These are phyloP conservation scores for Pluvianellus socialis DNA, from an alignment of 2,113 vertebrate genomes.

Conservation along the genomic window DNA sequence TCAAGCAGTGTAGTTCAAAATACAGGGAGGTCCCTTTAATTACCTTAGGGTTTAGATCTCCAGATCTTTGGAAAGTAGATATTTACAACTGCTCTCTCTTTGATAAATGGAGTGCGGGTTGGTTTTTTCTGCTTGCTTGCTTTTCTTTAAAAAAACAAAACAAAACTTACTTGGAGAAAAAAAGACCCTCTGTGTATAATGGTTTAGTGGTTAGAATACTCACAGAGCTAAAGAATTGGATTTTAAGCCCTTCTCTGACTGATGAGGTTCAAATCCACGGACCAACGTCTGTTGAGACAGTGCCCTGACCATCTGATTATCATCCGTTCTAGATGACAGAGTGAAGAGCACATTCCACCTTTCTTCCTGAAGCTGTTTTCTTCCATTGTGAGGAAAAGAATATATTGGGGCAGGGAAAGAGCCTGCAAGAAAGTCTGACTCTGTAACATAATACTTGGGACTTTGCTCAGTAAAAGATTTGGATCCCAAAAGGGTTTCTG, in stretches of 20 bases:
- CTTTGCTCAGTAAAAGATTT: background rate
- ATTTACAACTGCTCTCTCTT: background rate
- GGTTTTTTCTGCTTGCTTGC: background rate
- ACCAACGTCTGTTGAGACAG: background rate
- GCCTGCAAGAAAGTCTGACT: background rate
- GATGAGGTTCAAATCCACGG: constrained; percentile 3
- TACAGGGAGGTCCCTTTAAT: background rate
- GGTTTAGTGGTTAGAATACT: background rate
- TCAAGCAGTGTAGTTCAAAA: background rate
- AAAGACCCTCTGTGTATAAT: background rate
- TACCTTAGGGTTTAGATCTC: background rate
- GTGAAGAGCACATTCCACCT: background rate
- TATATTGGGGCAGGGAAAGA: background rate
- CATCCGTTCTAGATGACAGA: background rate
- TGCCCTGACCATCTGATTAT: background rate
- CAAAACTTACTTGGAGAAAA: background rate
- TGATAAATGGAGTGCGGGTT: background rate
- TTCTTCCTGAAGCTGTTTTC: background rate
- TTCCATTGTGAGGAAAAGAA: background rate
- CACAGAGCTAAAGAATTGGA: background rate
- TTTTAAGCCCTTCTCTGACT: background rate
- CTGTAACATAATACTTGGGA: background rate
- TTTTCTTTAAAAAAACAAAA: background rate
- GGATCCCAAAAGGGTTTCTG: background rate
- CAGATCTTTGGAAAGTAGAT: background rate